Percentiles rank a stretch among this genome's conserved stretches.
These are phyloP conservation scores for Procambarus virginalis DNA, from an alignment of 1,140 invertebrate species.

Conservation along the genomic window DNA sequence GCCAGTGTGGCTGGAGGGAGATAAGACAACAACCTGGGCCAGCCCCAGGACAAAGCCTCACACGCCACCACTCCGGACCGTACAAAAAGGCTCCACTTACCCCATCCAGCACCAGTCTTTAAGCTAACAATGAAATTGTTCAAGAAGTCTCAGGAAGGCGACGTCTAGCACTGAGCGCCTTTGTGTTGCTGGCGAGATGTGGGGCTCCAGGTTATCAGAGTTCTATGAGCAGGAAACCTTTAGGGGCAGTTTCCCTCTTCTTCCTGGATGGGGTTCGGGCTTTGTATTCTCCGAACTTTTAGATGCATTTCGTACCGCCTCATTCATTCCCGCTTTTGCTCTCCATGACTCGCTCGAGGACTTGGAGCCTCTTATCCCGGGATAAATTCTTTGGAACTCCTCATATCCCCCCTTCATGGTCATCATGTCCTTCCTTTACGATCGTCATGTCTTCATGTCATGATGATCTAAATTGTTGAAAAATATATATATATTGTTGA, in stretches of 20 bases:
- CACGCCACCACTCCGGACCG: too few relatives aligned
- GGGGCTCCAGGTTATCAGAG: neutral
- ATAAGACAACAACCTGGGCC: too few relatives aligned
- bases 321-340: neutral
- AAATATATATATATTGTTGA: too few relatives aligned
- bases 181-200: neutral
- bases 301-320: neutral
- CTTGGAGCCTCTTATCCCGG: neutral
- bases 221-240: neutral
- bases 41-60: too few relatives aligned
- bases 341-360: neutral
- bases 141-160: neutral
- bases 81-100: neutral
- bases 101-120: neutral
- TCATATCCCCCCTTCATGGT: neutral
- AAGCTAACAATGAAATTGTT: neutral
- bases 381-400: neutral
- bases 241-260: neutral
- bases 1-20: too few relatives aligned
- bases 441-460: too few relatives aligned
- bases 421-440: too few relatives aligned
- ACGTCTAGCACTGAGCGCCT: neutral
- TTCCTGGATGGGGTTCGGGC: neutral
- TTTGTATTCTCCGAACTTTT: neutral
- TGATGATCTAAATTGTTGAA: too few relatives aligned